Evolutionary conservation across 92 coral and sea anemone genomes (phyloP).

Genomic region (Zoanthus solanderi): DNA sequence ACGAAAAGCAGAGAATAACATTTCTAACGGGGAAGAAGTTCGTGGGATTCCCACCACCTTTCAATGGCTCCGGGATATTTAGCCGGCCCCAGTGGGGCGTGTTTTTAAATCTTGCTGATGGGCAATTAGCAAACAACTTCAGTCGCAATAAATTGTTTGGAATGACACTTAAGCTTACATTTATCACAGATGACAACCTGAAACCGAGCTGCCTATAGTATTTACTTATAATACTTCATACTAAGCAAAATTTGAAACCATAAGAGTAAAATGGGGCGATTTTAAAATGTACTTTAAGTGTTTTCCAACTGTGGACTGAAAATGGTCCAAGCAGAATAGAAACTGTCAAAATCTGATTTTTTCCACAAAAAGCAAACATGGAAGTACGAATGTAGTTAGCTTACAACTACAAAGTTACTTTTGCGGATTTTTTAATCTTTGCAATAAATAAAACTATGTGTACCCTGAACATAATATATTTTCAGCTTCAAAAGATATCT

Average conservation of each 20-base stretch:
- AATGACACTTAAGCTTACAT: constrained; percentile 18
- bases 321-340: too few species aligned
- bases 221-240: background rate
- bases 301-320: background rate
- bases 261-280: background rate
- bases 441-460: too few species aligned
- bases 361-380: too few species aligned
- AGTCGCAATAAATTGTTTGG: constrained; percentile 40
- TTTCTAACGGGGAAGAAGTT: background rate
- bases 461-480: too few species aligned
- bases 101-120: constrained; percentile 12
- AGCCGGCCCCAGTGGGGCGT: background rate
- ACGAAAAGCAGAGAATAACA: constrained; percentile 32
- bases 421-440: too few species aligned
- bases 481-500: too few species aligned
- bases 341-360: too few species aligned
- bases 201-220: background rate
- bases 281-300: background rate
- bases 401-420: too few species aligned
- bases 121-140: constrained; percentile 24
- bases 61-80: background rate
- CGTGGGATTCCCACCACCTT: background rate
- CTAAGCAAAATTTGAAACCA: background rate
- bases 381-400: too few species aligned
- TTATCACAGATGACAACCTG: constrained; percentile 32